phyloP scores from a whole-genome alignment of 2,113 vertebrate species.

The Sorex fumeus region DNA sequence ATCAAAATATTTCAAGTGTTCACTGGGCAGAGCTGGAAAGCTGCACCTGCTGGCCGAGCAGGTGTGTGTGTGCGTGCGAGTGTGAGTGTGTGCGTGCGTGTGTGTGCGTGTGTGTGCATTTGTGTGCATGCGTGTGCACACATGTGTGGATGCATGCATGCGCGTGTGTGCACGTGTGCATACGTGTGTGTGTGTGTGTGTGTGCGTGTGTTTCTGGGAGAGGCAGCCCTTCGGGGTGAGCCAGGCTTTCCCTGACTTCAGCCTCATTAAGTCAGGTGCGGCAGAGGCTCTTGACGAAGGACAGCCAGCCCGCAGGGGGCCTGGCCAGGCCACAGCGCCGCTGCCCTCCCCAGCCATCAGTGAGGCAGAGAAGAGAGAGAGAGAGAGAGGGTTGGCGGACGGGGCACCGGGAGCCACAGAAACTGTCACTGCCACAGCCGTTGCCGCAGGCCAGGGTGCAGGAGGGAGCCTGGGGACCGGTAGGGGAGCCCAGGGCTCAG shows the following conservation, averaged over 20 bases:
- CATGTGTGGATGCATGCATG: too few species aligned
- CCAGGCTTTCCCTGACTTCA: conserved; percentile 34
- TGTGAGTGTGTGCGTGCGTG: too few species aligned
- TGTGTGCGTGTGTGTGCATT: too few species aligned
- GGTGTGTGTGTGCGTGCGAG: neutral
- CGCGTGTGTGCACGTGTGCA: too few species aligned
- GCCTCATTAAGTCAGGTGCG: conserved; percentile 65
- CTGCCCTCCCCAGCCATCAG: neutral
- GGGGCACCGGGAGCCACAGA: neutral
- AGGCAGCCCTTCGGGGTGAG: neutral
- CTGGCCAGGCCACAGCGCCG: neutral
- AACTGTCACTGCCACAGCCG: conserved; percentile 57
- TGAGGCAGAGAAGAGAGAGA: neutral
- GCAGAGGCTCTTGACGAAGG: conserved; percentile 31
- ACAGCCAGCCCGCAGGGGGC: neutral
- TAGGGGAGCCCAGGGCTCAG: neutral
- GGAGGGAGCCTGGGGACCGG: neutral
- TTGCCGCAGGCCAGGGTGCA: conserved; percentile 21
- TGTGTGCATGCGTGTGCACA: too few species aligned
- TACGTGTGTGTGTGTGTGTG: too few species aligned
- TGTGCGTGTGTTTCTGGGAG: neutral
- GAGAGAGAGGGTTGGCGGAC: neutral
- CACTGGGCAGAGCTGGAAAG: neutral
- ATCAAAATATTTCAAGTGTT: neutral
- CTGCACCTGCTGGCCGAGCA: neutral